Percentiles rank a stretch among this genome's conserved stretches.
These are phyloP conservation scores for Apostichopus japonicus DNA, from an alignment of 35 echinoderm and acorn worm genomes.

Conservation along the genomic window DNA sequence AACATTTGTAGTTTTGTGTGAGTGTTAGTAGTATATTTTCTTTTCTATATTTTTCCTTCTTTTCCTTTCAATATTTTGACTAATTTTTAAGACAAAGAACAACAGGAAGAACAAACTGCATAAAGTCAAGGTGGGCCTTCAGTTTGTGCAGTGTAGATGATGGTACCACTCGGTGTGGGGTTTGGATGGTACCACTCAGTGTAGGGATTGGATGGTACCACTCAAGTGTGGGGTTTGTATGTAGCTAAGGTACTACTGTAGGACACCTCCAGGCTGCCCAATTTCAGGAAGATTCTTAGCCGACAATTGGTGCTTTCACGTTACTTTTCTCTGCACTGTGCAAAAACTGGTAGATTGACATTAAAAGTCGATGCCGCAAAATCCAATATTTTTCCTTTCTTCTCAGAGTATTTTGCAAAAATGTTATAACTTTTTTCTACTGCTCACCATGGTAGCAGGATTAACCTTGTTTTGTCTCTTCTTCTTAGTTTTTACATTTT, in stretches of 20 bases:
- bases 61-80: background rate
- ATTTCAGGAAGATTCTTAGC: conserved; percentile 41
- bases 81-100: too few relatives aligned
- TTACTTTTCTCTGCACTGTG: conserved; percentile 48
- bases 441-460: conserved; percentile 15
- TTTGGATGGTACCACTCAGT: background rate
- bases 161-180: background rate
- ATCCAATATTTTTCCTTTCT: conserved; percentile 28
- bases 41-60: conserved; percentile 2
- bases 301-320: conserved; percentile 43
- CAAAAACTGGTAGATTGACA: conserved; percentile 25
- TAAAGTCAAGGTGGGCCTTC: background rate
- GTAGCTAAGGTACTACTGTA: conserved; percentile 25
- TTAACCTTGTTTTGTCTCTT: conserved; percentile 14
- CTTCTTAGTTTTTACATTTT: conserved; percentile 33
- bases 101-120: too few relatives aligned
- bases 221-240: background rate
- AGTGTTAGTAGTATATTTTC: conserved; percentile 17
- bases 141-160: conserved; percentile 23
- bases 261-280: background rate
- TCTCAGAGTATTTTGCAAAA: conserved; percentile 43
- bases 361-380: conserved; percentile 14
- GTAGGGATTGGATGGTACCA: background rate
- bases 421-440: conserved; percentile 31
- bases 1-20: conserved; percentile 43